Evolutionary conservation across 2,113 vertebrate species (phyloP).

Genomic region (Pyxicephalus adspersus): DNA sequence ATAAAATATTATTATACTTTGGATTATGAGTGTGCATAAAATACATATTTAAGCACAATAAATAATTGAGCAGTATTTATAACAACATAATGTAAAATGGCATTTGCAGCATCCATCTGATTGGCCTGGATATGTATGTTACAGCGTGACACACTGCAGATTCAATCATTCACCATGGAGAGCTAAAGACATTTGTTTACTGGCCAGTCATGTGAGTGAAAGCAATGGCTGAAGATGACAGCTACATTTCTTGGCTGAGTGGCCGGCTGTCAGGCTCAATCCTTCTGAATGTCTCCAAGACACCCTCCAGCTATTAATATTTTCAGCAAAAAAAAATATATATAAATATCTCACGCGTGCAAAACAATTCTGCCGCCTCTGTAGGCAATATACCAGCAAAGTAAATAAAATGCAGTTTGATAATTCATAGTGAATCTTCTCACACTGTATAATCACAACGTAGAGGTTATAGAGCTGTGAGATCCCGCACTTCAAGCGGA

Average conservation of each 20-base stretch:
- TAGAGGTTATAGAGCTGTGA: too few relatives aligned
- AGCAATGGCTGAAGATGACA: conserved; percentile 66
- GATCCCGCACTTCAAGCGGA: too few relatives aligned
- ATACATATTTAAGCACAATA: too few relatives aligned
- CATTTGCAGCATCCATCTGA: not conserved
- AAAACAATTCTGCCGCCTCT: too few relatives aligned
- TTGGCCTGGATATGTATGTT: conserved; percentile 51
- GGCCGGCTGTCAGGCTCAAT: conserved; percentile 67
- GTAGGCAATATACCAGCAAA: too few relatives aligned
- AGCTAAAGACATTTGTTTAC: conserved; percentile 71
- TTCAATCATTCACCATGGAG: conserved; percentile 60
- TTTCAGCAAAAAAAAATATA: conserved; percentile 1
- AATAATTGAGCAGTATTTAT: too few relatives aligned
- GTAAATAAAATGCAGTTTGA: too few relatives aligned
- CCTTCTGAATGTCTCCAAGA: conserved; percentile 63
- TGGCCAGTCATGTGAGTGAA: conserved; percentile 64
- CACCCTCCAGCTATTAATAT: conserved; percentile 59
- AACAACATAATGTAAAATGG: not conserved
- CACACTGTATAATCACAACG: too few relatives aligned
- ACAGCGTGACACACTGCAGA: conserved; percentile 60
- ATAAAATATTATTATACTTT: too few relatives aligned
- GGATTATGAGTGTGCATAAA: too few relatives aligned
- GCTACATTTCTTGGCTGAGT: conserved; percentile 70
- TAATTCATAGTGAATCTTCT: too few relatives aligned
- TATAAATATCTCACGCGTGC: not conserved